Base-by-base conservation (phyloP, 2,797 vertebrate species). In the Rhinatrema bivittatum region DNA sequence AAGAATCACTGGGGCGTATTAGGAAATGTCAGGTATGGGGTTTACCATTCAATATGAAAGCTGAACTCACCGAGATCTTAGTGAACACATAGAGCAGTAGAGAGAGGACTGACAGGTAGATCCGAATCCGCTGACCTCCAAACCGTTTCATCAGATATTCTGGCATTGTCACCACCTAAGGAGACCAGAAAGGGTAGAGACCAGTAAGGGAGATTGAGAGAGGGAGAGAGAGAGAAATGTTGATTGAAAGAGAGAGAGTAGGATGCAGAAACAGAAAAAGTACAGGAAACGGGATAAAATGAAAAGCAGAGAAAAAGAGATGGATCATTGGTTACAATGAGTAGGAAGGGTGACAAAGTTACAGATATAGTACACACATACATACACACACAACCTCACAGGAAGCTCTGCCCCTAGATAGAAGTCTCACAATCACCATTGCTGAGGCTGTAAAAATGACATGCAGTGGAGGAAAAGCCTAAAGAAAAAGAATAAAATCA, bases 111-210 rank as follows among this genome's bases (percentile, higher is more conserved):
- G 94, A 98, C 27, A 98, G 79, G 52, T 94, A 98, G 48, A 97
- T 7, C 22, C 93, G 89, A 31, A 99, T 96, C 8, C 93, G 76
- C 3, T 89, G 79, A 5, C 94, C 94, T 6, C 94, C 94, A 10
- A 97, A 97, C 14, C 92, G 76, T 50, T 94, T 97, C 76, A 56
- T 91, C 52, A 97, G 71, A 21, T 97, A 97, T 52, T 97, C 91
- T 0, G 93, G 93, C 95, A 97, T 97, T 28, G 92, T 97, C 53
- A 94, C 74, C 36, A 99, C 87, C 93, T 98, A 50, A 20, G 62
- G 21, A 34, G 12, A 12, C 8, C n/a, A 43, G 22, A 16, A 7
- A 7, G 1, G 3, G 9, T n/a, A n/a, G n/a, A n/a, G n/a, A n/a
- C n/a, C n/a, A n/a, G n/a, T n/a, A n/a, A n/a, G 13, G 36, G 16